Evolutionary conservation across 2,888 invertebrate genomes (phyloP).

Genomic region (Aphidoletes aphidimyza): DNA sequence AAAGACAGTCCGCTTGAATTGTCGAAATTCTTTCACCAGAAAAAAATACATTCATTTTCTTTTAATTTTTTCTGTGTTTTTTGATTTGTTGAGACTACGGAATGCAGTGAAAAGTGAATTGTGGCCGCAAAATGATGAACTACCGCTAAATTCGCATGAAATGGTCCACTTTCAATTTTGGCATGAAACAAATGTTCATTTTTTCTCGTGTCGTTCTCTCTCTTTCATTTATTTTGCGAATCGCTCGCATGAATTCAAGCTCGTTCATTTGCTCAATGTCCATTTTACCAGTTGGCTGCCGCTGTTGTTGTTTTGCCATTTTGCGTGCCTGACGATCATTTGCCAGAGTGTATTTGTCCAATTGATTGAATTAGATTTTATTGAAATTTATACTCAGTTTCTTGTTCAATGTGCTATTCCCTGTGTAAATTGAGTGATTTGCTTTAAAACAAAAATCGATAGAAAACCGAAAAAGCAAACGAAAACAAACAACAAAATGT

Average conservation of each 20-base stretch:
- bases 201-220: background rate
- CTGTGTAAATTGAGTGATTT: no score
- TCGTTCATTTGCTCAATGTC: background rate
- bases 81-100: no score
- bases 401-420: background rate
- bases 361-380: background rate
- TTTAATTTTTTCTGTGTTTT: no score
- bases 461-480: background rate
- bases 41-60: no score
- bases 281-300: background rate
- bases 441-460: background rate
- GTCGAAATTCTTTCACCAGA: no score
- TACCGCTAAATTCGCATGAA: background rate
- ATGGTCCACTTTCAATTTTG: background rate
- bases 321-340: background rate
- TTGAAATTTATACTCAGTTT: background rate
- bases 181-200: background rate
- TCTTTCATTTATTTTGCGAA: background rate
- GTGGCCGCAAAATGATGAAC: no score
- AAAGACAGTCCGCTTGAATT: background rate
- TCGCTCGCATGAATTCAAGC: background rate
- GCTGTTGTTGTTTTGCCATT: background rate
- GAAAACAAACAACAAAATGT: conserved; percentile 60
- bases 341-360: no score
- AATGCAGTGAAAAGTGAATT: no score